Base-by-base conservation (phyloP, 30 jellyfish, hydroid and myxozoan species). In the Aurelia aurita complex sp. Pacific region DNA sequence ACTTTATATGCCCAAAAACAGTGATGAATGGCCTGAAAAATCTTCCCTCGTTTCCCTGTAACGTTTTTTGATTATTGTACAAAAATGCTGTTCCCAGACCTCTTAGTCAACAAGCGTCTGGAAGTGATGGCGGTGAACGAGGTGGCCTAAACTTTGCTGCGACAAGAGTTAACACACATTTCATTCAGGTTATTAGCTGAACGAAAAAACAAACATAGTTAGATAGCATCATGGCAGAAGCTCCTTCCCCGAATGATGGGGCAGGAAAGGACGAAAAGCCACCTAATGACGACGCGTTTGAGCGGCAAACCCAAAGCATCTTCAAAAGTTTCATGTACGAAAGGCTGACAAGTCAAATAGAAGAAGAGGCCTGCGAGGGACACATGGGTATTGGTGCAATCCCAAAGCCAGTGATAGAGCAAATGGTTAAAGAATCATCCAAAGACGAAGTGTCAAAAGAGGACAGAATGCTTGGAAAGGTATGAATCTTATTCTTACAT, bases 321-420 rank as follows among this genome's bases (percentile, higher is more conserved):
- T 83, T 94, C 74, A 61, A 79, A 69, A 67, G 74, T 42, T 88
- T 94, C 73, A 66, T 94, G 89, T 94, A 88, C 75, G 69, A 70
- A 36, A 82, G 97, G 14, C 73, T 94, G 69, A 77, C 90, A 7
- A 94, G 98, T 73, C 88, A 75, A 61, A 76, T 94, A 19, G 96
- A 88, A 32, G 76, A 89, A 64, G 97, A 88, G 61, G 91, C 97
- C 23, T 17, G 50, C 19, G 96, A 84, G 51, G 98, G 98, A 6
- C 73, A 81, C 15, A 73, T 94, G 73, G 61, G 71, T 70, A 97
- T 92, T 46, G 98, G 92, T 2, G 80, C 65, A 15, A 62, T 85
- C n/a, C 90, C 96, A 36, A 68, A 42, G 46, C 65, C 86, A 34
- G 81, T 86, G 60, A n/a, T 86, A 3, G 51, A 62, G 52, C 90